A percentile compares a stretch with the other conserved stretches of the same genome.
Evolutionary conservation across 1,140 invertebrate genomes (phyloP).

Genomic region (Lithobius niger): DNA sequence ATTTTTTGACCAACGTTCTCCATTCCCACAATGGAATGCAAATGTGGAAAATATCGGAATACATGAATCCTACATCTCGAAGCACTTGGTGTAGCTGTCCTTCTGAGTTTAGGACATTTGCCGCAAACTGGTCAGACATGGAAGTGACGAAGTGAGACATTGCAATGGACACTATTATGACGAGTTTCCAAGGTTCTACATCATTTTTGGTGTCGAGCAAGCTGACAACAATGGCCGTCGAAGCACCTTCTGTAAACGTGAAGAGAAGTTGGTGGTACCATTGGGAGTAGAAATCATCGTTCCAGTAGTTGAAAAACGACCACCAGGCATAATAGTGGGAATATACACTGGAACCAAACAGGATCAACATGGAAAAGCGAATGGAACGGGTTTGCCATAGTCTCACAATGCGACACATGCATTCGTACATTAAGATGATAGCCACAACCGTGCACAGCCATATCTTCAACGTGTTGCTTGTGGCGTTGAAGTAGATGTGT

Average conservation of each 20-base stretch:
- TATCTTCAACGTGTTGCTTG: conserved; percentile 56
- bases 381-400: conserved; percentile 41
- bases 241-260: conserved; percentile 51
- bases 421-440: conserved; percentile 54
- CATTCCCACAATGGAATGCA: conserved; percentile 40
- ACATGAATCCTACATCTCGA: conserved; percentile 56
- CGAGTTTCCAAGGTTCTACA: conserved; percentile 42
- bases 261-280: conserved; percentile 54
- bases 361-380: conserved; percentile 49
- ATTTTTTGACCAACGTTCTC: conserved; percentile 17
- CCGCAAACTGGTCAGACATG: conserved; percentile 58
- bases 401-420: conserved; percentile 45
- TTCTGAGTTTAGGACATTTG: conserved; percentile 51
- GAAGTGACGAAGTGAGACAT: conserved; percentile 53
- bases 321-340: conserved; percentile 76
- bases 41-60: conserved; percentile 54
- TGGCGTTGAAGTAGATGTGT: too few relatives aligned
- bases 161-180: conserved; percentile 39
- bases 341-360: conserved; percentile 55
- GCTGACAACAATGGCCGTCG: conserved; percentile 41
- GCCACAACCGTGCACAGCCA: conserved; percentile 54
- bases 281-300: conserved; percentile 57
- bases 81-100: conserved; percentile 50
- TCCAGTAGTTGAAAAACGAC: conserved; percentile 70
- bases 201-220: conserved; percentile 43